Percentiles rank a stretch among this genome's conserved stretches.
phyloP scores from a whole-genome alignment of 2,797 vertebrate genomes.

The Falco berigora region DNA sequence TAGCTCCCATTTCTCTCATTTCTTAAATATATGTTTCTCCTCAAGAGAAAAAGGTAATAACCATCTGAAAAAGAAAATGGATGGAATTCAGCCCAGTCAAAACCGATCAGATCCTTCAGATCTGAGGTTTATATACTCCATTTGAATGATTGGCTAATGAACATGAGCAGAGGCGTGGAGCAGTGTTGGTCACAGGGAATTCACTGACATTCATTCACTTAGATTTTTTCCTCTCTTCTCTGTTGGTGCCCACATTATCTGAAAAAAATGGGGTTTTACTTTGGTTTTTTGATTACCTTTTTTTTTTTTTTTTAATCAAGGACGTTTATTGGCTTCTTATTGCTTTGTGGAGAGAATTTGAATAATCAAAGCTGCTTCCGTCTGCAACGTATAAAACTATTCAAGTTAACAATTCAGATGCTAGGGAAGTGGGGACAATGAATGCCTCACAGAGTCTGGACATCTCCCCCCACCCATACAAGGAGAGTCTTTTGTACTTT shows the following conservation, averaged over 20 bases:
- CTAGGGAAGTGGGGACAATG: neutral
- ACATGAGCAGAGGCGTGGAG: neutral
- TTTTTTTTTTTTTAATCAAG: neutral
- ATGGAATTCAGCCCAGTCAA: constrained; percentile 10
- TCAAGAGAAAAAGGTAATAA: constrained; percentile 8
- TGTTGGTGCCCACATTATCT: neutral
- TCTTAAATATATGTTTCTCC: constrained; percentile 22
- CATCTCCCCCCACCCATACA: neutral
- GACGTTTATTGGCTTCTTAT: neutral
- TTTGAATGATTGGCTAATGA: constrained; percentile 8
- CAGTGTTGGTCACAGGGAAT: neutral
- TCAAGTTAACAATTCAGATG: neutral
- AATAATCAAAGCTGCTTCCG: neutral
- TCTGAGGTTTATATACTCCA: neutral
- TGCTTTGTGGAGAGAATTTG: neutral
- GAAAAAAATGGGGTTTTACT: neutral
- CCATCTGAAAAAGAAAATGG: constrained; percentile 13
- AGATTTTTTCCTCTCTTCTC: neutral
- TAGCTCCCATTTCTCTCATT: constrained; percentile 1
- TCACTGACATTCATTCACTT: neutral
- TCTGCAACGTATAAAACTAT: neutral
- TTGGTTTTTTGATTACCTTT: neutral
- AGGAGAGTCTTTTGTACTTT: neutral
- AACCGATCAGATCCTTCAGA: constrained; percentile 4
- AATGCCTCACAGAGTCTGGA: neutral